Conservation (phyloP, 2,113 vertebrate genomes). For the Bungarus multicinctus region DNA sequence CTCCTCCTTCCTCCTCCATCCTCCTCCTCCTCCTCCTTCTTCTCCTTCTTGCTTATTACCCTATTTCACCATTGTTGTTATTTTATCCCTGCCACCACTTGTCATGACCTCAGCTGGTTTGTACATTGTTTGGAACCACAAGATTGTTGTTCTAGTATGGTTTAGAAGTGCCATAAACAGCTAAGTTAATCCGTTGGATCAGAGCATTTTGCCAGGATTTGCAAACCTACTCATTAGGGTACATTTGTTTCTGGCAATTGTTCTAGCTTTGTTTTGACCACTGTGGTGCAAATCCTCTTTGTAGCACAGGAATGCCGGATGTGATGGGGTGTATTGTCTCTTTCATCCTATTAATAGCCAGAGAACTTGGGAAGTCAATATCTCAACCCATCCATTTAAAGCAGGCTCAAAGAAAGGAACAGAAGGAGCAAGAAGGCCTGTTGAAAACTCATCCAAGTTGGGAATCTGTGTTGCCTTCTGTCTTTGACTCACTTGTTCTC, state of each 20-base stretch:
- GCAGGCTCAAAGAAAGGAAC: not conserved
- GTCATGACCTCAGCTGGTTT: not conserved
- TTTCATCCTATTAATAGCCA: not conserved
- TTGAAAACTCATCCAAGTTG: not conserved
- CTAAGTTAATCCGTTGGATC: not conserved
- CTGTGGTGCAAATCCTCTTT: not conserved
- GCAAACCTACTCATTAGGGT: not conserved
- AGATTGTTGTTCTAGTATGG: not conserved
- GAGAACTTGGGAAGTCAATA: not conserved
- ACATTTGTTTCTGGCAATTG: not conserved
- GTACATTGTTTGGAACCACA: not conserved
- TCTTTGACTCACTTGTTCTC: not conserved
- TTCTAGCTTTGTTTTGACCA: not conserved
- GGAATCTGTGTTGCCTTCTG: not conserved
- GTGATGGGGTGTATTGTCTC: not conserved
- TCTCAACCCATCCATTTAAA: not conserved
- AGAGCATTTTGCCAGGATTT: not conserved
- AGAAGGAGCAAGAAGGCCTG: not conserved
- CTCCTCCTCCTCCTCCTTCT: too few relatives aligned
- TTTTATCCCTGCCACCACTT: not conserved
- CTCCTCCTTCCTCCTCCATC: too few relatives aligned
- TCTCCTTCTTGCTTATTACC: not conserved
- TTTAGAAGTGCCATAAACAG: not conserved
- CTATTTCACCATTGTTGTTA: not conserved
- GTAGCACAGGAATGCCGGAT: too few relatives aligned